phyloP scores from a whole-genome alignment of 2,113 vertebrate species.

The Dascyllus trimaculatus region DNA sequence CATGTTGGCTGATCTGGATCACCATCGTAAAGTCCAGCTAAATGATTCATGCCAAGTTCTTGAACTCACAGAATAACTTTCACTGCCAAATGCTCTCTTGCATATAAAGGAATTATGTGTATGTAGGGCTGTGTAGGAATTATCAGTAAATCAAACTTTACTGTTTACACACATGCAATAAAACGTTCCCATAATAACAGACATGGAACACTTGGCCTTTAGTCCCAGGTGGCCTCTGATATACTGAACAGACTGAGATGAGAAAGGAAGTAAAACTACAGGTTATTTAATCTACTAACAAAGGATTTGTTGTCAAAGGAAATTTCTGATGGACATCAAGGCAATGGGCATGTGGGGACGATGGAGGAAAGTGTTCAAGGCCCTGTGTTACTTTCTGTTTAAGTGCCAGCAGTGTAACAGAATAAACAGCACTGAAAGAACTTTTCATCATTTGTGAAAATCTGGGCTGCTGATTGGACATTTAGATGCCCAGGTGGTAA shows the following conservation, averaged over 20 bases:
- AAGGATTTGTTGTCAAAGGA: too few relatives aligned
- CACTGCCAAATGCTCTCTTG: slow-evolving; percentile 44
- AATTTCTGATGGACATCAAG: too few relatives aligned
- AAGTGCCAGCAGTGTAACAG: too few relatives aligned
- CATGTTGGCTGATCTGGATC: slow-evolving; percentile 13
- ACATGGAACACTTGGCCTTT: background rate
- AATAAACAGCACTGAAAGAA: too few relatives aligned
- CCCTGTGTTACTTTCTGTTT: too few relatives aligned
- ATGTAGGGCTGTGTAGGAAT: background rate
- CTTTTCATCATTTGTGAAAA: too few relatives aligned
- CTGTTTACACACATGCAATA: slow-evolving; percentile 39
- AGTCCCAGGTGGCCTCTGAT: background rate
- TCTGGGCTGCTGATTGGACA: too few relatives aligned
- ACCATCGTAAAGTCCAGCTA: slow-evolving; percentile 28
- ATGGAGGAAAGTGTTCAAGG: too few relatives aligned
- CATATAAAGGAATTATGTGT: background rate
- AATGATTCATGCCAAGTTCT: slow-evolving; percentile 40
- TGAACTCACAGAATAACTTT: slow-evolving; percentile 22
- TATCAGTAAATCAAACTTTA: slow-evolving; percentile 48
- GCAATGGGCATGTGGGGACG: too few relatives aligned
- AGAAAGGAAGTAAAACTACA: too few relatives aligned
- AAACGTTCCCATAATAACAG: slow-evolving; percentile 15
- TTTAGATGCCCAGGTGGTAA: too few relatives aligned
- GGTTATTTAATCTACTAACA: too few relatives aligned
- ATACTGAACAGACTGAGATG: background rate